Percentiles rank a stretch among this genome's conserved stretches.
These are phyloP conservation scores for Scatophagus argus DNA, from an alignment of 2,113 vertebrate genomes.

Conservation along the genomic window DNA sequence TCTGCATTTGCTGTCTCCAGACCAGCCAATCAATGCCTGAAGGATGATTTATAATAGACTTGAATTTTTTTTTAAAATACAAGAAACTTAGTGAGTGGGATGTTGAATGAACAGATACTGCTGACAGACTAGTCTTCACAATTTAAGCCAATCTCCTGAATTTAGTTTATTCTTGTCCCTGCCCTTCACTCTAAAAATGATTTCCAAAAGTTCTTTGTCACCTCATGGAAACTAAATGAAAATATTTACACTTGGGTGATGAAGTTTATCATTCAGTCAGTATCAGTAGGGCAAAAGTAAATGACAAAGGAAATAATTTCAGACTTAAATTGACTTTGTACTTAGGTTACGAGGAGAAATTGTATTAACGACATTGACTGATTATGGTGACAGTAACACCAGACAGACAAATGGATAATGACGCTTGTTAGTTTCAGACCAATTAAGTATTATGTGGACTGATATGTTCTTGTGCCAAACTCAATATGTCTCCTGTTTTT, in stretches of 20 bases:
- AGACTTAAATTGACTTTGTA: constrained; percentile 6
- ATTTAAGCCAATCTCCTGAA: constrained; percentile 8
- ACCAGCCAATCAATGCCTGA: neutral
- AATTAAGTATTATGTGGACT: neutral
- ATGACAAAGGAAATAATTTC: neutral
- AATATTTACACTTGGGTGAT: constrained; percentile 1
- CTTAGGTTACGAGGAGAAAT: neutral
- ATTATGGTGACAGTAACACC: neutral
- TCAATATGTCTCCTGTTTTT: neutral
- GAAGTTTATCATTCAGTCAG: constrained; percentile 5
- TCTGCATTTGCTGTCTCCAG: constrained; percentile 25
- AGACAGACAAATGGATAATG: neutral
- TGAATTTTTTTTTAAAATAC: neutral
- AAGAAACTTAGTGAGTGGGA: constrained; percentile 7
- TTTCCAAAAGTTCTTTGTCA: constrained; percentile 8
- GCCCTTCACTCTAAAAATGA: constrained; percentile 15
- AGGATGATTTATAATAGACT: constrained; percentile 16
- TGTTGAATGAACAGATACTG: neutral
- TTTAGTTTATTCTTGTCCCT: neutral
- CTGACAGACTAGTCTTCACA: neutral
- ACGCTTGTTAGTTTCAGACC: neutral
- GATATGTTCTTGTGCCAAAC: neutral
- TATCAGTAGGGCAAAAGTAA: neutral
- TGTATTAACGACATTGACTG: neutral
- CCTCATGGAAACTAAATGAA: neutral